Percentiles rank a stretch among this genome's conserved stretches.
Conservation (phyloP, 2,113 vertebrate species). For the Syrrhaptes paradoxus region DNA sequence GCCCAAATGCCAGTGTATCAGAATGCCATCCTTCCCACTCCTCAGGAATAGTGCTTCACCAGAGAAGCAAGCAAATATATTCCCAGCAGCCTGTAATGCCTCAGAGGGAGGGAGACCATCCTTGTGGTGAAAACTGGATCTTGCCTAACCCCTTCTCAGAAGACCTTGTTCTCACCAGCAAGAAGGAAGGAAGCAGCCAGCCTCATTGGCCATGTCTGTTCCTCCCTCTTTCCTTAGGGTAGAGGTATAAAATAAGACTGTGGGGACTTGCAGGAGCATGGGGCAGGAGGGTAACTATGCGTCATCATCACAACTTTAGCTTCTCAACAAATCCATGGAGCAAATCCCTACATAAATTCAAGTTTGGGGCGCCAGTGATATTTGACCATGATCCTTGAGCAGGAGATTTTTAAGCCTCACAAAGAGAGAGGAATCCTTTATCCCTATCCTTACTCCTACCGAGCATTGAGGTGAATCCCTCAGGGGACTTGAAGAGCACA, state of each 20-base stretch:
- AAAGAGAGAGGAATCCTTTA: background rate
- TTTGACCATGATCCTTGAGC: background rate
- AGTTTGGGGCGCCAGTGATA: background rate
- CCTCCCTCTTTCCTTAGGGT: background rate
- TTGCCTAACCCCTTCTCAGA: background rate
- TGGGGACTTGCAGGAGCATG: background rate
- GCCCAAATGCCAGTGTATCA: background rate
- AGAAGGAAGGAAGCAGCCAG: background rate
- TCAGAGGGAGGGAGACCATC: background rate
- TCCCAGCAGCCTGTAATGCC: background rate
- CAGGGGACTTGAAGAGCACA: background rate
- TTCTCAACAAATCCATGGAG: background rate
- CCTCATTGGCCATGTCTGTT: rapidly evolving
- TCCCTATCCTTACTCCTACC: background rate
- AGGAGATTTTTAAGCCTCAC: background rate
- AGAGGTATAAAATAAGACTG: background rate
- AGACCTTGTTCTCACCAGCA: background rate
- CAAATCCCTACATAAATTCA: background rate
- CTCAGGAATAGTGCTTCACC: background rate
- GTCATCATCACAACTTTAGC: background rate
- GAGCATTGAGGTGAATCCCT: background rate
- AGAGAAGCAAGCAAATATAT: background rate
- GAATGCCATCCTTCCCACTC: background rate
- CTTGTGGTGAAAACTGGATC: background rate
- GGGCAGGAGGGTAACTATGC: background rate